A percentile compares a stretch with the other conserved stretches of the same genome.
phyloP scores from a whole-genome alignment of 2,113 vertebrate genomes.

The Xiphophorus hellerii region DNA sequence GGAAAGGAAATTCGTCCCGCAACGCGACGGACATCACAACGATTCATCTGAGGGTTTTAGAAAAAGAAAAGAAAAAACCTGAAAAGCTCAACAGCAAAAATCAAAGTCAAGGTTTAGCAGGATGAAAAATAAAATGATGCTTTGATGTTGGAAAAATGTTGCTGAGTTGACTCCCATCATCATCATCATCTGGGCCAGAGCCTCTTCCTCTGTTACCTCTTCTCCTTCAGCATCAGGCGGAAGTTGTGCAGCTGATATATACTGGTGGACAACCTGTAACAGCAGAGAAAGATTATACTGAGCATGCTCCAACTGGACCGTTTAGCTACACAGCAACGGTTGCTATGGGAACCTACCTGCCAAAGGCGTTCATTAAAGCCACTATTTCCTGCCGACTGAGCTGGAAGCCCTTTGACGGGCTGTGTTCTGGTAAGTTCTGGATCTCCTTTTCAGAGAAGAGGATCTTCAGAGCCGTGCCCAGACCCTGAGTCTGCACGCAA shows the following conservation, averaged over 20 bases:
- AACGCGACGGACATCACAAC: too few species aligned
- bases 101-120: not conserved
- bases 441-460: constrained; percentile 97
- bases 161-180: constrained; percentile 28
- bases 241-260: constrained; percentile 92
- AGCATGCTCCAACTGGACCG: too few species aligned
- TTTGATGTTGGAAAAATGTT: not conserved
- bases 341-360: constrained; percentile 78
- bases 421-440: constrained; percentile 90
- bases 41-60: not conserved
- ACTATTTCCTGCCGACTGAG: constrained; percentile 96
- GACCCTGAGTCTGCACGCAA: constrained; percentile 87
- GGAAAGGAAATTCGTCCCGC: too few species aligned
- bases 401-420: constrained; percentile 93
- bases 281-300: not conserved
- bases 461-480: constrained; percentile 96
- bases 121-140: not conserved
- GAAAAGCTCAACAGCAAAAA: not conserved
- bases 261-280: constrained; percentile 90
- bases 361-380: constrained; percentile 91
- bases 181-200: not conserved
- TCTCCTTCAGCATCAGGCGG: constrained; percentile 87
- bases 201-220: constrained; percentile 85
- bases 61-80: too few species aligned
- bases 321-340: not conserved